Percentiles rank a stretch among this genome's conserved stretches.
phyloP scores from a whole-genome alignment of 2,797 vertebrate genomes.

The Apogon talboti region DNA sequence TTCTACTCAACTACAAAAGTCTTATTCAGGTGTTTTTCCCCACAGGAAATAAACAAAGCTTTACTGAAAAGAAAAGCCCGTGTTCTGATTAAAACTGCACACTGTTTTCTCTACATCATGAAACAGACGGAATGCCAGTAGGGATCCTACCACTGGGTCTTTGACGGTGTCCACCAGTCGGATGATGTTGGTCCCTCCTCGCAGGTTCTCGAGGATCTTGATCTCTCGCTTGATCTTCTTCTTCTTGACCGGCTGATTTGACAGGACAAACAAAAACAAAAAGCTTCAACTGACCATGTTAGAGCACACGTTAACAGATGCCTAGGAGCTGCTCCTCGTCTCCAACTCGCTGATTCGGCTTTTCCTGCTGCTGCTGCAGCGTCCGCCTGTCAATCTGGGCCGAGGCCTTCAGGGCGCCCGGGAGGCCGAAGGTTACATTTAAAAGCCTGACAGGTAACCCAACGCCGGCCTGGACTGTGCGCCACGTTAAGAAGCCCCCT shows the following conservation, averaged over 20 bases:
- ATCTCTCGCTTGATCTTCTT: conserved; percentile 99
- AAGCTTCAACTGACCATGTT: not conserved
- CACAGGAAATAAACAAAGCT: too few relatives aligned
- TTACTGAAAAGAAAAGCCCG: not conserved
- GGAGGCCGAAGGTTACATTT: conserved; percentile 8
- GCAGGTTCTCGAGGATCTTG: conserved; percentile 98
- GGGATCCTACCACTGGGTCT: conserved; percentile 92
- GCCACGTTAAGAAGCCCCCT: not conserved
- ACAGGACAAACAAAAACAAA: not conserved
- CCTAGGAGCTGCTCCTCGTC: conserved; percentile 7
- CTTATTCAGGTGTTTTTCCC: too few relatives aligned
- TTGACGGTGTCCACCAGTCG: conserved; percentile 98
- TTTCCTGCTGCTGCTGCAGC: conserved; percentile 29
- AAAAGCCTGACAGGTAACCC: conserved; percentile 25
- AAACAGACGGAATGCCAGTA: too few relatives aligned
- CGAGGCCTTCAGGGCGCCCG: not conserved
- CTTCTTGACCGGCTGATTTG: conserved; percentile 94
- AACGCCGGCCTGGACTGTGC: not conserved
- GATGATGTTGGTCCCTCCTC: conserved; percentile 98
- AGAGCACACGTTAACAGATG: conserved; percentile 4
- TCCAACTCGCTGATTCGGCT: conserved; percentile 43
- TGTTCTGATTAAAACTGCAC: too few relatives aligned
- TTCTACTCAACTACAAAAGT: too few relatives aligned
- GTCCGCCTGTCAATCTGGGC: conserved; percentile 38
- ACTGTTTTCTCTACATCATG: too few relatives aligned